These are phyloP conservation scores for Elgaria multicarinata DNA, from an alignment of 2,113 vertebrate genomes.

Conservation along the genomic window DNA sequence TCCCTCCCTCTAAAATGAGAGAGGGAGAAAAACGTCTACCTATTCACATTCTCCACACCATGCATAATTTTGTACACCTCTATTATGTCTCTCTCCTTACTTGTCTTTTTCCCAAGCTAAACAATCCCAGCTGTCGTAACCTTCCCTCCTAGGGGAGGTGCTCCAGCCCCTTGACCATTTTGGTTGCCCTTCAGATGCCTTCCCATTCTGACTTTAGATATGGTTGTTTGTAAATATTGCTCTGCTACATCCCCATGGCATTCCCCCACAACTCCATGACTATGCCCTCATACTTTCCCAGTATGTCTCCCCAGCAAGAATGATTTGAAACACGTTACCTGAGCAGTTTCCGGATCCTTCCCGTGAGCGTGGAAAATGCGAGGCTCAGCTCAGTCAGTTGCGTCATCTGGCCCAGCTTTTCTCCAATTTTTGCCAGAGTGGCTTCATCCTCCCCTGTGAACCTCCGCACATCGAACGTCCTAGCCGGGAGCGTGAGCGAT, in stretches of 20 bases:
- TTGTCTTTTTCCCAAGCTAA: no score
- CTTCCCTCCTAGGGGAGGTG: no score
- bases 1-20: no score
- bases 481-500: constrained; percentile 89
- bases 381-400: constrained; percentile 87
- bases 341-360: constrained; percentile 86
- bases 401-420: constrained; percentile 81
- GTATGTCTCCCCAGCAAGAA: background rate
- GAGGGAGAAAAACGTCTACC: no score
- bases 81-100: no score
- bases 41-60: no score
- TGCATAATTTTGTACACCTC: no score
- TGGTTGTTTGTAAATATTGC: background rate
- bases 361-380: constrained; percentile 90
- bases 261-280: background rate
- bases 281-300: background rate
- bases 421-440: constrained; percentile 80
- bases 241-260: background rate
- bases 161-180: no score
- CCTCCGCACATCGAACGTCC: constrained; percentile 83
- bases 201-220: background rate
- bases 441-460: constrained; percentile 71
- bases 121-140: no score
- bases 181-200: background rate
- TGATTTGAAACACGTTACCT: constrained; percentile 74